phyloP scores from a whole-genome alignment of 2,797 vertebrate species.

The Eupleurogrammus muticus region DNA sequence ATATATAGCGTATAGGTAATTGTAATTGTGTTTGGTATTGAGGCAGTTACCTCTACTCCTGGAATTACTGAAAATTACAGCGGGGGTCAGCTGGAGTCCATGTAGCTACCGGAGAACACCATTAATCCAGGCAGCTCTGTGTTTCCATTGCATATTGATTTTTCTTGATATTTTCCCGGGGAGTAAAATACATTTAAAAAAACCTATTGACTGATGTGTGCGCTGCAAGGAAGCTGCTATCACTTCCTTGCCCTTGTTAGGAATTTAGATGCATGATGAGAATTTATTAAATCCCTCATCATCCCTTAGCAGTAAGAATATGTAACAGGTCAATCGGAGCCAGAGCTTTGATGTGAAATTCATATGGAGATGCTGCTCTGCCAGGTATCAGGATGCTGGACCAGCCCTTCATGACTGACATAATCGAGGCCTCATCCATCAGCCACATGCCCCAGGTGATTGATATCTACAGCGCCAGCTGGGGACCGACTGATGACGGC shows the following conservation, averaged over 20 bases:
- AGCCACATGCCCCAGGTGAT: conserved; percentile 99
- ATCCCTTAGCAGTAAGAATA: neutral
- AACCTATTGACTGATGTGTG: conserved; percentile 37
- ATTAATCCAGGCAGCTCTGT: conserved; percentile 35
- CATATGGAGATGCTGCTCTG: conserved; percentile 7
- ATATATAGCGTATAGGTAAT: conserved; percentile 18
- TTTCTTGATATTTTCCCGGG: conserved; percentile 21
- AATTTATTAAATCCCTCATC: neutral
- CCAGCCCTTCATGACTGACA: conserved; percentile 99
- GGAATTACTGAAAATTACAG: conserved; percentile 22
- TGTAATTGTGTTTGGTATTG: neutral
- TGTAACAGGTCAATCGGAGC: neutral
- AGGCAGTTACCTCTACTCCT: conserved; percentile 3
- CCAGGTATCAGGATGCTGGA: conserved; percentile 98
- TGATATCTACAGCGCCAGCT: conserved; percentile 99
- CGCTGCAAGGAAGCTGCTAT: conserved; percentile 10
- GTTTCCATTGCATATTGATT: conserved; percentile 39
- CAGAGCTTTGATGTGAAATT: neutral
- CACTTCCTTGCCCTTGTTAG: conserved; percentile 2
- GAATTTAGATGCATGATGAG: neutral
- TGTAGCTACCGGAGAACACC: conserved; percentile 15
- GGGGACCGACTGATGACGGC: conserved; percentile 98
- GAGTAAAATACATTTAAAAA: conserved; percentile 15
- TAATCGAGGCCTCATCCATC: conserved; percentile 98
- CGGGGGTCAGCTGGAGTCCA: conserved; percentile 20